These are phyloP conservation scores for Pterostichus madidus DNA, from an alignment of 2,888 invertebrate genomes.

Conservation along the genomic window DNA sequence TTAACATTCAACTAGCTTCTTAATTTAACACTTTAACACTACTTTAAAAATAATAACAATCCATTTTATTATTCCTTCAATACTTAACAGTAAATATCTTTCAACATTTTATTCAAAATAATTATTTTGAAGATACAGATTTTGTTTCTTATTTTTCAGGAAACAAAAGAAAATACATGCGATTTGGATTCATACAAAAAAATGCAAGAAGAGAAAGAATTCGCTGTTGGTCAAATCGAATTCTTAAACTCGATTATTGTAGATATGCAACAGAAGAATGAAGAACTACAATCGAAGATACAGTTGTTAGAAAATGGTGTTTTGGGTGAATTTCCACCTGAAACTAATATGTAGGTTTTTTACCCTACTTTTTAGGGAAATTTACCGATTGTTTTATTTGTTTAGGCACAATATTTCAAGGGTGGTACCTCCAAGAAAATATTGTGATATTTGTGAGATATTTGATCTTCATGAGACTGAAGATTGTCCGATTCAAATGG, in stretches of 20 bases:
- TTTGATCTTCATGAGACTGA: conserved; percentile 99
- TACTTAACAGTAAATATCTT: conserved; percentile 30
- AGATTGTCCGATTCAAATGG: conserved; percentile 94
- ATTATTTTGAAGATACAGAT: not conserved
- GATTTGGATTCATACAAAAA: conserved; percentile 63
- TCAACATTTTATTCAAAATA: not conserved
- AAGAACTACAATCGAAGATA: conserved; percentile 88
- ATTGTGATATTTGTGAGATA: conserved; percentile 98
- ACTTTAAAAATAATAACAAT: conserved; percentile 1
- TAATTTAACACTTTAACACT: conserved; percentile 6
- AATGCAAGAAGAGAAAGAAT: conserved; percentile 81
- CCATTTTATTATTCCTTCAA: not conserved
- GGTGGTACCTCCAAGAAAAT: conserved; percentile 86
- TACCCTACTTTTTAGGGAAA: not conserved
- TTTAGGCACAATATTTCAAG: conserved; percentile 69
- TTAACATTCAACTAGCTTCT: not conserved
- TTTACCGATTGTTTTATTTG: not conserved
- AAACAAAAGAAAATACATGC: conserved; percentile 33
- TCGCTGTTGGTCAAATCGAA: conserved; percentile 87
- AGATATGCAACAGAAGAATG: conserved; percentile 96
- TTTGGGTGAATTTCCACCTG: conserved; percentile 40
- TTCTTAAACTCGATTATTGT: conserved; percentile 98
- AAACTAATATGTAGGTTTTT: conserved; percentile 41
- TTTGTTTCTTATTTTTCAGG: conserved; percentile 16
- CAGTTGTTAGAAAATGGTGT: conserved; percentile 87